A percentile compares a stretch with the other conserved stretches of the same genome.
phyloP scores from a whole-genome alignment of 2,113 vertebrate species.

The Osmerus mordax region DNA sequence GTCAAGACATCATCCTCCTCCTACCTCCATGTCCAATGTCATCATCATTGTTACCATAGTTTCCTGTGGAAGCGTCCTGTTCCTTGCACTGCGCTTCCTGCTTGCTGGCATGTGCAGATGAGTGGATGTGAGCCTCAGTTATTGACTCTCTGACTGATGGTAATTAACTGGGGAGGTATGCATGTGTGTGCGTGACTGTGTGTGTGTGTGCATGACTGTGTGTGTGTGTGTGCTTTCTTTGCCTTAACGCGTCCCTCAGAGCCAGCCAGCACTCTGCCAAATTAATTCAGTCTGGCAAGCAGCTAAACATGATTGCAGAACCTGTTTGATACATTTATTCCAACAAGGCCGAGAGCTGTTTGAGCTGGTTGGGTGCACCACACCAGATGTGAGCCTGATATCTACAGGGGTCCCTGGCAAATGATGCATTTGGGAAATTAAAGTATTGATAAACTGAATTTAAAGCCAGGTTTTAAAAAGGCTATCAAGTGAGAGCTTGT shows the following conservation, averaged over 20 bases:
- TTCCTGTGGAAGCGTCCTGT: constrained; percentile 8
- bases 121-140: not conserved
- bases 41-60: constrained; percentile 2
- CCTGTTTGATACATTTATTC: constrained; percentile 33
- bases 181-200: not conserved
- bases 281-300: constrained; percentile 18
- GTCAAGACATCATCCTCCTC: constrained; percentile 1
- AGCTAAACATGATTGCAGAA: constrained; percentile 8
- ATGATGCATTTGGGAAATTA: not conserved
- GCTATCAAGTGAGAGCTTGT: not conserved
- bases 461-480: not conserved
- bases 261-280: constrained; percentile 5
- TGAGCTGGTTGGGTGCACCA: not conserved
- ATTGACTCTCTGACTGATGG: constrained; percentile 14
- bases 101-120: not conserved
- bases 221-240: not conserved
- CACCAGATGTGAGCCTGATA: not conserved
- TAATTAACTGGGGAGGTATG: constrained; percentile 13
- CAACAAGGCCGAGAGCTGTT: constrained; percentile 23
- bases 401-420: not conserved
- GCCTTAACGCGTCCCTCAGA: not conserved
- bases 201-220: not conserved
- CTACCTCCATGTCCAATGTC: not conserved
- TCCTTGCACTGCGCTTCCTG: not conserved
- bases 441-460: not conserved